These are phyloP conservation scores for Leptinotarsa texana DNA, from an alignment of 1,140 invertebrate genomes.

Conservation along the genomic window DNA sequence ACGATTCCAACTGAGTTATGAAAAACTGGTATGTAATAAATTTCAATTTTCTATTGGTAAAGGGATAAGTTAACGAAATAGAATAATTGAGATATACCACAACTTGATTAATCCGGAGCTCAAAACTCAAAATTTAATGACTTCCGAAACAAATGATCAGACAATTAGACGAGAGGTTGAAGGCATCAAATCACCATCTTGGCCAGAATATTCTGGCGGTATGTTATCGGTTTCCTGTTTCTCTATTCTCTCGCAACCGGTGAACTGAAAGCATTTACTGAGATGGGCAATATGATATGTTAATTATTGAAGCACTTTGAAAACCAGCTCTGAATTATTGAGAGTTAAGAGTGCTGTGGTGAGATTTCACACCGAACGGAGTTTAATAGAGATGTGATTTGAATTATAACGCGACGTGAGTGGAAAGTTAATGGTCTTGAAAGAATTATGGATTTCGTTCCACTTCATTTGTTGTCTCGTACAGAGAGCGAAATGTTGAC, in stretches of 20 bases:
- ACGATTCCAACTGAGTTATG: too few species aligned
- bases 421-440: neutral
- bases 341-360: conserved; percentile 15
- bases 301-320: conserved; percentile 19
- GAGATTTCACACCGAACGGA: neutral
- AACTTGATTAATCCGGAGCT: too few species aligned
- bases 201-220: neutral
- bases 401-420: conserved; percentile 15
- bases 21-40: too few species aligned
- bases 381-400: conserved; percentile 20
- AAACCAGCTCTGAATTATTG: conserved; percentile 15
- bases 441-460: neutral
- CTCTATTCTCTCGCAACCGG: neutral
- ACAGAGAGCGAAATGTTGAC: too few species aligned
- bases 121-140: too few species aligned
- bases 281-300: conserved; percentile 14
- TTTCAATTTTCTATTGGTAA: too few species aligned
- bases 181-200: too few species aligned
- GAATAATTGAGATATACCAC: too few species aligned
- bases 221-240: neutral
- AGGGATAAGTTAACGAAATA: too few species aligned
- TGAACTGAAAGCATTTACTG: conserved; percentile 3
- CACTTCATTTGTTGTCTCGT: neutral
- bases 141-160: too few species aligned
- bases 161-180: too few species aligned